phyloP scores from a whole-genome alignment of 1,140 invertebrate genomes.

The Pseudomyrmex gracilis region DNA sequence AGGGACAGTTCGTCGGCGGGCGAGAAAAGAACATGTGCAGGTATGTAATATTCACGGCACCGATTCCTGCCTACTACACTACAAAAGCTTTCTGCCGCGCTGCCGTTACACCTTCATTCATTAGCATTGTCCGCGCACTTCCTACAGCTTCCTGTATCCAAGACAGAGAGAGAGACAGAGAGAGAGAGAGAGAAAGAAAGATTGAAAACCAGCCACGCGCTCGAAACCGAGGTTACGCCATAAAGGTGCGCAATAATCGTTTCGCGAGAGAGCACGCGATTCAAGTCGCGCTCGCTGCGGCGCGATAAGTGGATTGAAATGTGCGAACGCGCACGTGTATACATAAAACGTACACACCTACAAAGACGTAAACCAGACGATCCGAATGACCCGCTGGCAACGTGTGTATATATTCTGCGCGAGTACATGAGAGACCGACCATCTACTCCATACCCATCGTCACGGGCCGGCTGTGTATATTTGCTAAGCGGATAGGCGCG shows the following conservation, averaged over 20 bases:
- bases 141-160: constrained; percentile 9
- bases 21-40: neutral
- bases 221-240: constrained; percentile 13
- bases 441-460: constrained; percentile 69
- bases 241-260: neutral
- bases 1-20: constrained; percentile 77
- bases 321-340: neutral
- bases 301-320: constrained; percentile 49
- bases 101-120: constrained; percentile 12
- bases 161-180: neutral
- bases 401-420: constrained; percentile 58
- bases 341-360: neutral
- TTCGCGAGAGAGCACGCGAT: constrained; percentile 32
- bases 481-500: constrained; percentile 65
- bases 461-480: constrained; percentile 70
- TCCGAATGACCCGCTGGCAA: constrained; percentile 55
- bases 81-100: too few species aligned
- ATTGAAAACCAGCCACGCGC: neutral
- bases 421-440: constrained; percentile 64
- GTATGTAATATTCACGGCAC: too few species aligned
- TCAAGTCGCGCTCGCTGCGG: constrained; percentile 13
- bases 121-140: constrained; percentile 26
- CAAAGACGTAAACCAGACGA: constrained; percentile 51
- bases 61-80: too few species aligned
- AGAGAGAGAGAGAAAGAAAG: too few species aligned